Percentiles rank a stretch among this genome's conserved stretches.
Evolutionary conservation across 2,888 invertebrate species (phyloP).

Genomic region (Drosophila longiperda): DNA sequence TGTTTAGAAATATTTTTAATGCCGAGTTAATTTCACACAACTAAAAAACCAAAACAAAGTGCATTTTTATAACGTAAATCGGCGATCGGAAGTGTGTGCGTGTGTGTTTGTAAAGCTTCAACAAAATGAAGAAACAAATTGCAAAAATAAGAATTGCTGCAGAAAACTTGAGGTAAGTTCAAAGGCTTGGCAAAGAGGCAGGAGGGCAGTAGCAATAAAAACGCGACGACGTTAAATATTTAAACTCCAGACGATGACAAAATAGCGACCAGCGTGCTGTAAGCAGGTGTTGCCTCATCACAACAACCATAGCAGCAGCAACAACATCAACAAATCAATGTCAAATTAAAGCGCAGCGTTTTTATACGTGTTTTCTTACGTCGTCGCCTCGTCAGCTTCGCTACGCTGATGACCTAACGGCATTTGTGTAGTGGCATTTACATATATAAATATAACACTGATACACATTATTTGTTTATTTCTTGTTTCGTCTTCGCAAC

Average conservation of each 20-base stretch:
- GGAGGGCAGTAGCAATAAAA: constrained; percentile 19
- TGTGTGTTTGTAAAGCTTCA: constrained; percentile 41
- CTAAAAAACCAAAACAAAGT: constrained; percentile 48
- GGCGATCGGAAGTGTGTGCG: constrained; percentile 35
- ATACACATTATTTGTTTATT: constrained; percentile 1
- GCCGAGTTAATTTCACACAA: constrained; percentile 66
- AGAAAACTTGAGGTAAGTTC: constrained; percentile 84
- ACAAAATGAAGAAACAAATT: constrained; percentile 85
- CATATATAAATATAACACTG: not conserved
- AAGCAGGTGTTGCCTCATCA: constrained; percentile 76
- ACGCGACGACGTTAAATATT: constrained; percentile 31
- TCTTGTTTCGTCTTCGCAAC: constrained; percentile 17
- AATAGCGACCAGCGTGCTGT: constrained; percentile 28
- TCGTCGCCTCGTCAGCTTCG: constrained; percentile 46
- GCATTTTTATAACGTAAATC: constrained; percentile 48
- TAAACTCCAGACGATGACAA: constrained; percentile 45
- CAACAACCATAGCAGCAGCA: constrained; percentile 41
- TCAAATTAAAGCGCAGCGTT: constrained; percentile 58
- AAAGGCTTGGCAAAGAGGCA: constrained; percentile 58
- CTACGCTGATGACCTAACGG: constrained; percentile 71
- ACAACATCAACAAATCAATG: constrained; percentile 53
- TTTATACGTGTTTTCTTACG: constrained; percentile 44
- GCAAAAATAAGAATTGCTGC: constrained; percentile 85
- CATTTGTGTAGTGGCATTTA: constrained; percentile 35
- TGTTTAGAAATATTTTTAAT: constrained; percentile 66